A percentile compares a stretch with the other conserved stretches of the same genome.
Evolutionary conservation across 2,888 invertebrate species (phyloP).

Genomic region (Tetropium fuscum): DNA sequence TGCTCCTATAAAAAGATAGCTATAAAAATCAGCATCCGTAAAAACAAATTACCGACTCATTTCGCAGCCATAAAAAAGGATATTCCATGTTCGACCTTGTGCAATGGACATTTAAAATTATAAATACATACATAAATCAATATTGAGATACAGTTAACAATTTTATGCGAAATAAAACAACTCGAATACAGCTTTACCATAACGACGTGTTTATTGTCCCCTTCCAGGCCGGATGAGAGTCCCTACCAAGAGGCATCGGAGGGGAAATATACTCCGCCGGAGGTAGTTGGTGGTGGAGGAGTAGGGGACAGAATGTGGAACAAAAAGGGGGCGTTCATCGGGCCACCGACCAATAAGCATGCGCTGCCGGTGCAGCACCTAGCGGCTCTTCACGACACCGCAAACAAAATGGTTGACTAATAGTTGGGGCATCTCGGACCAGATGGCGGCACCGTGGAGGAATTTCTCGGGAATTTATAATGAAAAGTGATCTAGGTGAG

Average conservation of each 20-base stretch:
- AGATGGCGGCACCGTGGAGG: constrained; percentile 64
- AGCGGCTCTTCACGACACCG: constrained; percentile 66
- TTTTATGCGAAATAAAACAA: constrained; percentile 65
- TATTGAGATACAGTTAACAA: constrained; percentile 64
- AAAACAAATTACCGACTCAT: constrained; percentile 38
- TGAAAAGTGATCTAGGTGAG: too few relatives aligned
- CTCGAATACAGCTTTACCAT: constrained; percentile 64
- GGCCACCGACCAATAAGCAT: constrained; percentile 68
- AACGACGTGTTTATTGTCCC: constrained; percentile 67
- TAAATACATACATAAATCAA: constrained; percentile 60
- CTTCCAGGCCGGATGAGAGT: constrained; percentile 48
- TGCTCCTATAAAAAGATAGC: constrained; percentile 20
- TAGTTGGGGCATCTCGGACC: constrained; percentile 61
- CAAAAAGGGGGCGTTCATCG: constrained; percentile 58
- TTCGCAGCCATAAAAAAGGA: constrained; percentile 37
- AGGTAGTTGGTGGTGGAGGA: constrained; percentile 37
- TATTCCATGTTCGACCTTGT: constrained; percentile 48
- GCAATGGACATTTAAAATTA: constrained; percentile 48
- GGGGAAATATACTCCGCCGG: constrained; percentile 49
- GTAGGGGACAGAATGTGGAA: constrained; percentile 49
- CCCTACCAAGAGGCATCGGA: constrained; percentile 47
- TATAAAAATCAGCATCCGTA: constrained; percentile 37
- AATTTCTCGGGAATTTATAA: constrained; percentile 29
- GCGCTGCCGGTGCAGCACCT: constrained; percentile 63
- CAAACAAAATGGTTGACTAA: constrained; percentile 73